Base-by-base conservation (phyloP, 2,888 invertebrate species). In the Cyaniris semiargus region DNA sequence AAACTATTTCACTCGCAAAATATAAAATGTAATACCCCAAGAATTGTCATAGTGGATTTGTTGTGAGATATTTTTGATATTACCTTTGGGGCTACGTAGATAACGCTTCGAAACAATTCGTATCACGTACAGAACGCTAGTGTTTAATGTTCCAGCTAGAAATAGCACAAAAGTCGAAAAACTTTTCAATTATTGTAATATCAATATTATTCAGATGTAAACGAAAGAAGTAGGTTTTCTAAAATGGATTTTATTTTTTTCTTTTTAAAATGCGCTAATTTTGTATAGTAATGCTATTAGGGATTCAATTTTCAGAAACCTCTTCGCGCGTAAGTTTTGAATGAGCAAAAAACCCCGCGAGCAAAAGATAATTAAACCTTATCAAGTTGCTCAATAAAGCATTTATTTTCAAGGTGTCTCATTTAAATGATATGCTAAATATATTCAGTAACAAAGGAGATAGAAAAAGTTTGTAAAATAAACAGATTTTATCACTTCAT, bases 401-500 rank as follows among this genome's bases (percentile, higher is more conserved):
- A 66, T 66, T 66, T 66, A 66, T 31, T 27, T 66, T 66, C 27
- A 1, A 66, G 31, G 27, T 66, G 10, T 60, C 60, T 60, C 13
- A 60, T 60, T 60, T 66, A 66, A 66, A 66, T 66, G 27, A 27
- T 66, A 66, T 66, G 27, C 66, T 71, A 10, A 71, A 38, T 71
- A 38, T 71, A 38, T 71, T 71, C 71, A n/a, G n/a, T 70, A 70
- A 76, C 44, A 44, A 76, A 48, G 31, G 18, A n/a, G 21, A 34
- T 38, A 48, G n/a, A 76, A 76, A 76, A 76, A 38, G 27, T 44
- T 76, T 48, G 66, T 31, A 70, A 70, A 70, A 76, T 76, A 76
- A 76, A 76, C 76, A 76, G 48, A 76, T 76, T 76, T 70, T 76
- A 76, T 76, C 66, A 70, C 66, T 76, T 76, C 66, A 76, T 76